These are phyloP conservation scores for Psilanteris sp. DNA, from an alignment of 1,140 invertebrate species.

Conservation along the genomic window DNA sequence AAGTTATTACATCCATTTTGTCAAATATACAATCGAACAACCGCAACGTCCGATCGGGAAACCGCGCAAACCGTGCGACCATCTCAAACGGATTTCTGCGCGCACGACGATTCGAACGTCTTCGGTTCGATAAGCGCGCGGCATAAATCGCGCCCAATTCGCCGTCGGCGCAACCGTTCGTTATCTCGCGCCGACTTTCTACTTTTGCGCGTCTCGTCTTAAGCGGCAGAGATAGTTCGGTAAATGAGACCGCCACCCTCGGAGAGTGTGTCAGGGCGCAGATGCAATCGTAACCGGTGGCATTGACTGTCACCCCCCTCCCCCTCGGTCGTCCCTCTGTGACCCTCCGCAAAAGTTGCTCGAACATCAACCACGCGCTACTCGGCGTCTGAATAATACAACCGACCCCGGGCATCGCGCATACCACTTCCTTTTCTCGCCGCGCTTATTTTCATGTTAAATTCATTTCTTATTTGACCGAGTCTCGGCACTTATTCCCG, in stretches of 20 bases:
- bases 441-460: constrained; percentile 59
- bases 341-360: neutral
- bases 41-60: neutral
- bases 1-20: too few species aligned
- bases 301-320: constrained; percentile 56
- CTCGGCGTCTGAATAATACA: constrained; percentile 73
- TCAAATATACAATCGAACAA: too few species aligned
- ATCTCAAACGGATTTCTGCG: constrained; percentile 27
- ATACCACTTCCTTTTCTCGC: constrained; percentile 47
- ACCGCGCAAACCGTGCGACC: too few species aligned
- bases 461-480: constrained; percentile 63
- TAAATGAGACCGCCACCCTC: constrained; percentile 52
- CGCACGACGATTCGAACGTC: constrained; percentile 17
- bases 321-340: constrained; percentile 18
- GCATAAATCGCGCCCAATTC: constrained; percentile 31
- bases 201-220: constrained; percentile 37
- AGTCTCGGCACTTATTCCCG: constrained; percentile 11
- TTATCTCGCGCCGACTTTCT: constrained; percentile 30
- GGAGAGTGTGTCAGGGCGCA: constrained; percentile 55
- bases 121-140: constrained; percentile 37
- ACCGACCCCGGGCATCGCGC: constrained; percentile 58
- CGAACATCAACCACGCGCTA: constrained; percentile 12
- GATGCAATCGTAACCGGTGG: constrained; percentile 74
- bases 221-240: constrained; percentile 23
- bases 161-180: neutral